Evolutionary conservation across 2,113 vertebrate genomes (phyloP), one percentile per base, ranked within the genome.

Genomic region (Progne subis): DNA sequence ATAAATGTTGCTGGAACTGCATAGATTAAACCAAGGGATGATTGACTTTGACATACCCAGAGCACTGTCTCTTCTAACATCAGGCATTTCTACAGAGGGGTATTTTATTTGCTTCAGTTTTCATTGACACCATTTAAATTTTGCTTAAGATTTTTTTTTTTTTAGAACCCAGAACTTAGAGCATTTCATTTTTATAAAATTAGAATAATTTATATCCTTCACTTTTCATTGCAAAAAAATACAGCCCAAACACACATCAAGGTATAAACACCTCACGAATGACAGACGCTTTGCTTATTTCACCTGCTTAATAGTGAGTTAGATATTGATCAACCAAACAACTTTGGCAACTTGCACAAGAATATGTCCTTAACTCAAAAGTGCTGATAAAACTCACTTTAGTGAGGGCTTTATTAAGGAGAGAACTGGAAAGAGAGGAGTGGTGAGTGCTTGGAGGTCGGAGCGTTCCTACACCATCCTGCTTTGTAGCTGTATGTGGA

Each of bases 401-500:
- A 93, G 95, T 83, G 69, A 88, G 63, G 82, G 93, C 84, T 97
- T 97, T 96, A 96, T 96, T 96, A 94, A 13, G 94, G 81, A 90
- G n/a, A 84, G 78, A 69, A 81, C 50, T 25, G 47, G 74, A 44
- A 80, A 75, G 70, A 76, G 90, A 92, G 57, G 39, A 50, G 61
- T 25, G 80, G 53, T 57, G 65, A 61, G 55, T 23, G 84, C 46
- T 70, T 76, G 88, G 78, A 93, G 49, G 44, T 60, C 19, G 8
- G 5, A 8, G 7, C 20, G 31, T n/a, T 61, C 84, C 97, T 98
- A 99, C 92, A 99, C 98, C 92, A 98, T 98, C 84, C 98, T 95
- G 50, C 98, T 98, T 94, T 98, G 98, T 87, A 98, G 90, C 93
- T 98, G 98, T 96, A 98, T 97, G 92, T 99, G 98, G 89, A 98